Conservation (phyloP, 2,888 invertebrate species). For the Serripes groenlandicus region DNA sequence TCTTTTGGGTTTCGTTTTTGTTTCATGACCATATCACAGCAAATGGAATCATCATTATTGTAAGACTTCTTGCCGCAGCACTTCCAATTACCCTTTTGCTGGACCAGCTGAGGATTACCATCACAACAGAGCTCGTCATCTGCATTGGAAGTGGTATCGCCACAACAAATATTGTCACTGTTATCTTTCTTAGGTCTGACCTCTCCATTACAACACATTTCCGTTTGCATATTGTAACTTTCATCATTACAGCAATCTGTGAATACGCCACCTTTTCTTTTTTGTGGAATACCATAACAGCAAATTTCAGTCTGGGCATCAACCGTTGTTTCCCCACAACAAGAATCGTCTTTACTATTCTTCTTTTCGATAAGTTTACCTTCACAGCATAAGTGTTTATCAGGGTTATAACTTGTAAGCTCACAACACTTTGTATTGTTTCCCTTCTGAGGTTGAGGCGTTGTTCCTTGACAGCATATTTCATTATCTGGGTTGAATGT, state of each 20-base stretch:
- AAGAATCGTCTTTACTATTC: constrained; percentile 39
- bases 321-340: constrained; percentile 56
- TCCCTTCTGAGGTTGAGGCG: constrained; percentile 43
- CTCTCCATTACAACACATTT: constrained; percentile 54
- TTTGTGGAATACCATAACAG: constrained; percentile 50
- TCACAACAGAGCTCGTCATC: constrained; percentile 53
- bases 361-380: constrained; percentile 46
- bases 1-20: constrained; percentile 38
- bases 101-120: constrained; percentile 40
- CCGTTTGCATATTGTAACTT: constrained; percentile 54
- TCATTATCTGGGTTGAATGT: constrained; percentile 58
- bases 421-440: constrained; percentile 50
- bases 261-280: constrained; percentile 38
- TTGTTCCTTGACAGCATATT: constrained; percentile 55
- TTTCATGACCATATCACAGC: constrained; percentile 40
- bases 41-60: constrained; percentile 33
- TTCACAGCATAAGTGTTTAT: constrained; percentile 39
- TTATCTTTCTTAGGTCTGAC: constrained; percentile 39
- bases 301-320: constrained; percentile 50
- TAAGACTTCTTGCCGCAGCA: constrained; percentile 50
- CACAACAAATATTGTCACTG: constrained; percentile 54
- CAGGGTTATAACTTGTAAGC: constrained; percentile 45
- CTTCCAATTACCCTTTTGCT: constrained; percentile 33
- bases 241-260: constrained; percentile 51
- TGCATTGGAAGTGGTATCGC: constrained; percentile 52